Evolutionary conservation across 2,888 invertebrate species (phyloP).

Genomic region (Cantharis rustica): DNA sequence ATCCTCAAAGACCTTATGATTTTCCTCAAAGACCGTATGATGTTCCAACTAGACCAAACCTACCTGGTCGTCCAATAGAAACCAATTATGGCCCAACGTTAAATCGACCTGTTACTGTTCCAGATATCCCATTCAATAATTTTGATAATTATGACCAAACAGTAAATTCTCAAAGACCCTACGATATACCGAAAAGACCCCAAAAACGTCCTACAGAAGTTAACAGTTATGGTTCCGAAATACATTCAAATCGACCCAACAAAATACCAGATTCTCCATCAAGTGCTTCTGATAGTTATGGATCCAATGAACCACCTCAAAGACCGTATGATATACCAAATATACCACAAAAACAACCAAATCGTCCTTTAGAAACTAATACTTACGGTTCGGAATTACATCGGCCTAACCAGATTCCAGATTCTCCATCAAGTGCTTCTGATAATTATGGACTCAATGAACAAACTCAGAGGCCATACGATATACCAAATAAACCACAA

Average conservation of each 20-base stretch:
- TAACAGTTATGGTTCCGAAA: background rate
- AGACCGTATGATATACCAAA: constrained; percentile 3
- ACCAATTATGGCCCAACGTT: background rate
- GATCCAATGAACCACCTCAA: background rate
- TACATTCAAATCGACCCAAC: background rate
- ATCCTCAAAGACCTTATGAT: background rate
- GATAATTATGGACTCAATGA: background rate
- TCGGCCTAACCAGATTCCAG: background rate
- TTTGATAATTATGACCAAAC: background rate
- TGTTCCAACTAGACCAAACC: background rate
- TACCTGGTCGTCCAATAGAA: background rate
- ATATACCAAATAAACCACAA: constrained; percentile 5
- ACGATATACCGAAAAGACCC: background rate
- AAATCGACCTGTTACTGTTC: background rate
- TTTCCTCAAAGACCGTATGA: background rate
- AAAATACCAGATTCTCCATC: background rate
- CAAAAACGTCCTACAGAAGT: background rate
- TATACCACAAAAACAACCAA: constrained; percentile 6
- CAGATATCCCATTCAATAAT: background rate
- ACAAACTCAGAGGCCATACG: background rate
- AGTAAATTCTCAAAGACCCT: background rate
- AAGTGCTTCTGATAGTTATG: background rate
- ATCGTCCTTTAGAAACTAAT: constrained; percentile 1
- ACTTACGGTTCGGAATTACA: background rate
- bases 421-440: background rate